Conservation (phyloP, 1,140 invertebrate species). For the Delia radicum region DNA sequence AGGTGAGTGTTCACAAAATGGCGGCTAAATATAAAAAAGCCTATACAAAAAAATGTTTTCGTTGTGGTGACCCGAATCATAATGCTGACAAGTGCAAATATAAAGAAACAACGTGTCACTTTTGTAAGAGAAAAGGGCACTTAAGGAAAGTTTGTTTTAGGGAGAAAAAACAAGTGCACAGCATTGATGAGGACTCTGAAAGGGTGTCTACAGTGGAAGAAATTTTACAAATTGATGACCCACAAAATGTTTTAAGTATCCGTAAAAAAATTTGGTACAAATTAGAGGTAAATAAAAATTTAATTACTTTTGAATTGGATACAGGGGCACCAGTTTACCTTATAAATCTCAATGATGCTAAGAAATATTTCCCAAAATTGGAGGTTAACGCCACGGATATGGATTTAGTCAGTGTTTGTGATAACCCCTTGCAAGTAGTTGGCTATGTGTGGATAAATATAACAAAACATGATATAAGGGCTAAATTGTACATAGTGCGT, state of each 20-base stretch:
- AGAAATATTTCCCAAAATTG: neutral
- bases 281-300: conserved; percentile 1
- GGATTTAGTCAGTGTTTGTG: too few relatives aligned
- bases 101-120: conserved; percentile 13
- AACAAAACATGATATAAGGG: neutral
- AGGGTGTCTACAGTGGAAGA: neutral
- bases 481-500: neutral
- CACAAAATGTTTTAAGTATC: neutral
- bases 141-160: conserved; percentile 23
- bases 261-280: neutral
- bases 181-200: neutral
- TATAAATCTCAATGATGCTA: conserved; percentile 8
- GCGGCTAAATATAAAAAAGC: neutral
- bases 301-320: neutral
- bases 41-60: neutral
- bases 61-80: conserved; percentile 16
- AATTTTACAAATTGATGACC: neutral
- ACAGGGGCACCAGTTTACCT: conserved; percentile 21
- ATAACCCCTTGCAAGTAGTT: neutral
- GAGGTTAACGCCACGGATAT: too few relatives aligned
- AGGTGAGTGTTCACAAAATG: neutral
- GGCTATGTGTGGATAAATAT: conserved; percentile 10
- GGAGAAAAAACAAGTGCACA: neutral
- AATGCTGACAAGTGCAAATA: conserved; percentile 16
- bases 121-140: conserved; percentile 25